phyloP scores from a whole-genome alignment of 2,888 invertebrate genomes.

The Shargacucullia verbasci region DNA sequence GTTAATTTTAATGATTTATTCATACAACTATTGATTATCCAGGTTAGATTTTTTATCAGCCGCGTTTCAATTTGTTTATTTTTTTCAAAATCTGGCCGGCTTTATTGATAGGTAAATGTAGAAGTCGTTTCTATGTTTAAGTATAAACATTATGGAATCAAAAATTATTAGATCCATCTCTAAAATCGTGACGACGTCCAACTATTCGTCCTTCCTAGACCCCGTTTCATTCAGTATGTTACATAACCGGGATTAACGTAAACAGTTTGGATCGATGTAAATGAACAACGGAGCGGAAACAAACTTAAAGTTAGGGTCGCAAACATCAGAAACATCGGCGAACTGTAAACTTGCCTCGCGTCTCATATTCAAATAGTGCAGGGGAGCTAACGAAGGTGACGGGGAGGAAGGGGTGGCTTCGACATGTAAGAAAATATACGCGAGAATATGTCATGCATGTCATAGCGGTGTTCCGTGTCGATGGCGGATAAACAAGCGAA shows the following conservation, averaged over 20 bases:
- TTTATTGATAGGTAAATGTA: too few species aligned
- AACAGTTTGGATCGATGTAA: conserved; percentile 73
- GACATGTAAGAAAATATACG: conserved; percentile 72
- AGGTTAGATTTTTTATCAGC: too few species aligned
- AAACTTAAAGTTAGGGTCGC: conserved; percentile 83
- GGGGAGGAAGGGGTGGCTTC: conserved; percentile 50
- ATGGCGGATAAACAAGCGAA: conserved; percentile 48
- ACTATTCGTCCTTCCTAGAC: conserved; percentile 8
- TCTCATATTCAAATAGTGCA: conserved; percentile 88
- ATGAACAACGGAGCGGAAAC: conserved; percentile 70
- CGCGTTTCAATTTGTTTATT: too few species aligned
- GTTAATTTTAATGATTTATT: too few species aligned
- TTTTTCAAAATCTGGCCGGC: too few species aligned
- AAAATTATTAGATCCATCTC: too few species aligned
- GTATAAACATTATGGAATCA: too few species aligned
- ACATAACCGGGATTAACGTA: conserved; percentile 61
- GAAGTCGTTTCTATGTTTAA: too few species aligned
- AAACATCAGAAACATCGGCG: conserved; percentile 72
- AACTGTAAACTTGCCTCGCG: conserved; percentile 78
- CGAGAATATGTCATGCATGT: conserved; percentile 46
- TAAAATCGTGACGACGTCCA: too few species aligned
- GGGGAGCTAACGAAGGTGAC: conserved; percentile 82
- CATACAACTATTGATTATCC: too few species aligned
- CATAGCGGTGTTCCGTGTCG: conserved; percentile 44
- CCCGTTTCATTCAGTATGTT: conserved; percentile 25